These are phyloP conservation scores for Engraulis encrasicolus DNA, from an alignment of 2,113 vertebrate species.

Conservation along the genomic window DNA sequence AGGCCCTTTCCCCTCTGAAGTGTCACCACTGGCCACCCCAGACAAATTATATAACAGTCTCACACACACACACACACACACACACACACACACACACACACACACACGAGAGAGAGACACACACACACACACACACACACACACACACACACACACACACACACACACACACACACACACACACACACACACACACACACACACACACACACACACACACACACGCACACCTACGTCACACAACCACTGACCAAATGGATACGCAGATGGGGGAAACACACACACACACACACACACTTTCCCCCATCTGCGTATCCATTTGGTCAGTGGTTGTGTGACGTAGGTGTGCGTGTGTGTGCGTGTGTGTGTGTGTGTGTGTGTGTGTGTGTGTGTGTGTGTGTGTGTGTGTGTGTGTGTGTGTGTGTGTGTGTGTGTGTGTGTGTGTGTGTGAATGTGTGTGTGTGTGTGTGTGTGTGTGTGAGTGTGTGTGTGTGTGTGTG, in stretches of 20 bases:
- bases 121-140: neutral
- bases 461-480: neutral
- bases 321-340: neutral
- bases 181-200: neutral
- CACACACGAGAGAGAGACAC: neutral
- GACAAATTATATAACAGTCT: constrained; percentile 64
- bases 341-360: neutral
- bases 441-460: neutral
- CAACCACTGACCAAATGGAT: neutral
- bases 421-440: neutral
- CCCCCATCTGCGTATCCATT: too few species aligned
- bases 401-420: neutral
- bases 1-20: constrained; percentile 57
- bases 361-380: neutral
- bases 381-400: neutral
- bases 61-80: constrained; percentile 33
- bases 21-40: constrained; percentile 60
- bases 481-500: neutral
- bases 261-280: too few species aligned
- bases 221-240: neutral
- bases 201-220: neutral
- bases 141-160: neutral
- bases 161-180: neutral
- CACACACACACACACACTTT: too few species aligned
- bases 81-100: constrained; percentile 13